Percentiles rank a stretch among this genome's conserved stretches.
phyloP scores from a whole-genome alignment of 2,888 invertebrate species.

The Carterocephalus palaemon region DNA sequence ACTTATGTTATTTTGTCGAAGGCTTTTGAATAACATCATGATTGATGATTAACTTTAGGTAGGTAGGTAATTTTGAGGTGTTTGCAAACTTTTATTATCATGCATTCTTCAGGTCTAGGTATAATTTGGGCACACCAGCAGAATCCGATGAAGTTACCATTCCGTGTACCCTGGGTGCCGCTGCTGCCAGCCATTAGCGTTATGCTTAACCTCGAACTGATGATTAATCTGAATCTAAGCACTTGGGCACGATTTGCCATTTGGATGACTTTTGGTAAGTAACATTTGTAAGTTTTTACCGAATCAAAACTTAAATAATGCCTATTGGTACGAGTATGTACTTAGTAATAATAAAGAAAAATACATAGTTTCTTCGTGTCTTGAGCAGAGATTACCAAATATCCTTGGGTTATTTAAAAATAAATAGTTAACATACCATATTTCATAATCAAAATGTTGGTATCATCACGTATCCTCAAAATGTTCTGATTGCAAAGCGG shows the following conservation, averaged over 20 bases:
- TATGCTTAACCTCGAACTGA: constrained; percentile 88
- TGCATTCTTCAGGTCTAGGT: constrained; percentile 76
- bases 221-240: constrained; percentile 88
- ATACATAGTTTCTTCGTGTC: too few relatives aligned
- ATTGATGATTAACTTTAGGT: neutral
- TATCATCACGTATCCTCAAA: too few relatives aligned
- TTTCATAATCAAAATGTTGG: too few relatives aligned
- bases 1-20: neutral
- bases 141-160: constrained; percentile 83
- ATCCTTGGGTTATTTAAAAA: too few relatives aligned
- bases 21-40: too few relatives aligned
- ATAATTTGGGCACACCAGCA: constrained; percentile 88
- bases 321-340: neutral
- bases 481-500: too few relatives aligned
- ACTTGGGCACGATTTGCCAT: constrained; percentile 92
- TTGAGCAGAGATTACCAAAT: too few relatives aligned
- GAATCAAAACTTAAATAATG: neutral
- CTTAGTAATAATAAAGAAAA: neutral
- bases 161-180: constrained; percentile 90
- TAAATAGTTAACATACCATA: too few relatives aligned
- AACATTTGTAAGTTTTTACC: neutral
- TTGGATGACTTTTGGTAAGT: constrained; percentile 90
- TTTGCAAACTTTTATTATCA: neutral
- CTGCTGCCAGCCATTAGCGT: constrained; percentile 88
- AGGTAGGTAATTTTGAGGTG: neutral